Evolutionary conservation across 2,113 vertebrate species (phyloP).

Genomic region (Serinus canaria): DNA sequence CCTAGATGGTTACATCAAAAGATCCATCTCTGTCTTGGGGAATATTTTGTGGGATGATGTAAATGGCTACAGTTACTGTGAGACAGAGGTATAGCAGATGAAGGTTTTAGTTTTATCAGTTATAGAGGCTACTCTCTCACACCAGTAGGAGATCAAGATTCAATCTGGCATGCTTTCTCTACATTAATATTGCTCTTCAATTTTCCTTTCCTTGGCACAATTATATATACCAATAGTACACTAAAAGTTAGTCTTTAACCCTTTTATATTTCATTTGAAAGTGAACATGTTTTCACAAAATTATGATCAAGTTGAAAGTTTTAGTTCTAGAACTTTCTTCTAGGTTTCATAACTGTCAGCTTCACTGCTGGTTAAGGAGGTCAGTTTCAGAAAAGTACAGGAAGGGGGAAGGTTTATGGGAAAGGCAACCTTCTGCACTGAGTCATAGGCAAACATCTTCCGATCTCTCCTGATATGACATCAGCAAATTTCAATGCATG

Average conservation of each 20-base stretch:
- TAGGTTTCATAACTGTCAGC: neutral
- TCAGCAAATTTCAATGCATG: neutral
- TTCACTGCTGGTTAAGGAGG: neutral
- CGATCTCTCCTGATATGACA: neutral
- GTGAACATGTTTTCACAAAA: neutral
- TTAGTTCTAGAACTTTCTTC: neutral
- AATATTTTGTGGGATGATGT: neutral
- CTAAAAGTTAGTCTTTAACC: neutral
- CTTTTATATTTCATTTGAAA: neutral
- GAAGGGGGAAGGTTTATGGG: neutral
- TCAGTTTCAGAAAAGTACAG: neutral
- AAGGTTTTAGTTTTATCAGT: neutral
- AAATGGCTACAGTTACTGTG: neutral
- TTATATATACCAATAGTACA: neutral
- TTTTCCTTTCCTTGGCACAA: neutral
- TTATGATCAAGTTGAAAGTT: neutral
- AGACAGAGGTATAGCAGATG: neutral
- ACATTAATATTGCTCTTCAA: neutral
- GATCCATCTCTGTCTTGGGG: neutral
- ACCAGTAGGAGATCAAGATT: neutral
- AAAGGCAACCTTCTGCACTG: neutral
- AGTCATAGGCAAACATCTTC: slow-evolving; percentile 5
- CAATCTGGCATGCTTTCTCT: neutral
- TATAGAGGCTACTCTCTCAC: neutral
- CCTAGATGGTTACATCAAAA: neutral